Evolutionary conservation across 2,113 vertebrate species (phyloP).

Genomic region (Epinephelus cyanopodus): DNA sequence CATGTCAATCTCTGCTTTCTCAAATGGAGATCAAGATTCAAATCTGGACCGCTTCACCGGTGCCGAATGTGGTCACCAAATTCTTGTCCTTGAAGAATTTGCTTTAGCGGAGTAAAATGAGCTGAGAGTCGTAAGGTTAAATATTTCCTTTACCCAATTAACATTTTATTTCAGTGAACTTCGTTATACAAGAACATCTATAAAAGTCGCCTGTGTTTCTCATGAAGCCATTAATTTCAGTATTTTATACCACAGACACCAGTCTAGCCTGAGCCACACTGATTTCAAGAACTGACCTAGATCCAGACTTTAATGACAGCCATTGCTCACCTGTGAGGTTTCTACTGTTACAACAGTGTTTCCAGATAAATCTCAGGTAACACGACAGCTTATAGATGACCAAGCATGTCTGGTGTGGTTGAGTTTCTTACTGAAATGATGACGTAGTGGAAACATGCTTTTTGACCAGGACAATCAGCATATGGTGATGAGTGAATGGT

Average conservation of each 20-base stretch:
- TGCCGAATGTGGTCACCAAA: conserved; percentile 26
- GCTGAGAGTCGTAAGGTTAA: conserved; percentile 25
- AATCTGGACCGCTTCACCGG: conserved; percentile 24
- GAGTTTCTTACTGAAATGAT: conserved; percentile 9
- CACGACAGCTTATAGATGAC: conserved; percentile 20
- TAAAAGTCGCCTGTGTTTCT: neutral
- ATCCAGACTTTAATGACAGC: neutral
- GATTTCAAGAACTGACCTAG: conserved; percentile 2
- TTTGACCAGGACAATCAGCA: neutral
- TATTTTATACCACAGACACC: neutral
- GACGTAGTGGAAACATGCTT: conserved; percentile 17
- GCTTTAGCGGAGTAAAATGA: conserved; percentile 53
- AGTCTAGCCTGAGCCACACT: neutral
- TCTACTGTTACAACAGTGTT: conserved; percentile 5
- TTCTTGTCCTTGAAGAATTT: conserved; percentile 54
- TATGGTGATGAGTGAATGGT: neutral
- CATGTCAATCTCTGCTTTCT: conserved; percentile 6
- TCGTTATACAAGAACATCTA: neutral
- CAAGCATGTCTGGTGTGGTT: conserved; percentile 10
- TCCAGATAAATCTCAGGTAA: conserved; percentile 36
- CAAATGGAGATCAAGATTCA: conserved; percentile 41
- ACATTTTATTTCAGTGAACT: neutral
- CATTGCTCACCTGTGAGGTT: neutral
- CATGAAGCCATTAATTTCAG: neutral
- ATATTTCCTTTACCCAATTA: conserved; percentile 2